Base-by-base conservation (phyloP, 2,888 invertebrate genomes). In the Drosophila crucigera region DNA sequence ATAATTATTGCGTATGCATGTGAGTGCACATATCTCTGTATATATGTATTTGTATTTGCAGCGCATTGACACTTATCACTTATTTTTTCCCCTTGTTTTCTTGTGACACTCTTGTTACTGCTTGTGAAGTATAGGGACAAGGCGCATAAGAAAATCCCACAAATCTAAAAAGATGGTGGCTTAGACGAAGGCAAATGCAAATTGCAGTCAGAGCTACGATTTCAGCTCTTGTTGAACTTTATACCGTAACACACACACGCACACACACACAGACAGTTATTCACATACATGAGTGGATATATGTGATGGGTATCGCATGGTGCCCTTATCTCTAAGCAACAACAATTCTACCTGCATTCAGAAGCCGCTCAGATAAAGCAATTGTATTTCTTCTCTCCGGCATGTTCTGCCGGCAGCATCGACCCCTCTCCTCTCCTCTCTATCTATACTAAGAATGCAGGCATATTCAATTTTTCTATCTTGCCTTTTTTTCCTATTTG, bases 131-230 rank as follows among this genome's bases (percentile, higher is more conserved):
- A 35, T 33, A 64, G 78, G 49, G 49, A 49, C 60, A 73, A 52
- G 58, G 52, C 41, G n/a, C 35, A 62, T 67, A 65, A 41, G 53
- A 59, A 55, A 50, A 64, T 58, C 63, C 49, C 55, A 71, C 47
- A 47, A 66, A 67, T 80, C 68, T 69, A 80, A 64, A 63, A 79
- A 73, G 61, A 79, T 80, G 76, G 79, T 64, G 68, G 68, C 58
- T 73, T 65, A 52, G 66, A 69, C 80, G 55, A 66, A 41, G 41
- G 37, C 52, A 70, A 69, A 62, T 14, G 30, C 62, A 47, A 59
- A 25, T 39, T 52, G 56, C 35, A 54, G 43, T 10, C 16, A 35
- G 22, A 28, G 33, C 39, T 39, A 28, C 39, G 39, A 6, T 25
- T 70, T 59, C 30, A 62, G 30, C 31, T 30, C 37, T 58, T 39